A percentile compares a stretch with the other conserved stretches of the same genome.
phyloP scores from a whole-genome alignment of 2,797 vertebrate species.

The Pachyuromys duprasi region DNA sequence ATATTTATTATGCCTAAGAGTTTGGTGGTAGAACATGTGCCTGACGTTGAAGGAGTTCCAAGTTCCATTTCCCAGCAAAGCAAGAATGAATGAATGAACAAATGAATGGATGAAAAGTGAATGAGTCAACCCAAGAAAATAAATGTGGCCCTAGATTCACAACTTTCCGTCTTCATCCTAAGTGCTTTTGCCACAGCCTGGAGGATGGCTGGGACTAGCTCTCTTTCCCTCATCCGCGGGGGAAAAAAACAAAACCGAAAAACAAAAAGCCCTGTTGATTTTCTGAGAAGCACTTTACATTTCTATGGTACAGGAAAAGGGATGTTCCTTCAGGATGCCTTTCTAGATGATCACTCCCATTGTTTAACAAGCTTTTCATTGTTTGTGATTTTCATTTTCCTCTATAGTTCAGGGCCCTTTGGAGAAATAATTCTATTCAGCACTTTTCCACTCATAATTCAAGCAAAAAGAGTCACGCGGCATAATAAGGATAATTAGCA shows the following conservation, averaged over 20 bases:
- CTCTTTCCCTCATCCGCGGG: background rate
- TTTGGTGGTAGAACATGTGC: background rate
- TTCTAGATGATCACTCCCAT: conserved; percentile 85
- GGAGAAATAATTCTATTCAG: conserved; percentile 86
- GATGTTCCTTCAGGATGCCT: conserved; percentile 83
- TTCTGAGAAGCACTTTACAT: conserved; percentile 80
- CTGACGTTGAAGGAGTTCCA: too few relatives aligned
- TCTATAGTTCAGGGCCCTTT: conserved; percentile 86
- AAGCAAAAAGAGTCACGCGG: conserved; percentile 87
- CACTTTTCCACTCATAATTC: conserved; percentile 89
- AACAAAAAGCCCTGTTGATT: conserved; percentile 55
- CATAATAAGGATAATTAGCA: conserved; percentile 90
- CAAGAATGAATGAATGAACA: background rate
- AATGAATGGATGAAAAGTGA: background rate
- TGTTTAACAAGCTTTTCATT: conserved; percentile 87
- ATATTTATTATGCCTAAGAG: background rate
- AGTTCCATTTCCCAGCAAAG: background rate
- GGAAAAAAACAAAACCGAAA: background rate
- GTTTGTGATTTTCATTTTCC: conserved; percentile 87
- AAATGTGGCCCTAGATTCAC: background rate
- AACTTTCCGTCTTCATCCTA: conserved; percentile 16
- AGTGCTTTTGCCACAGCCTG: background rate
- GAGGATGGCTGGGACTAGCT: background rate
- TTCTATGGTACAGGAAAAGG: conserved; percentile 81
- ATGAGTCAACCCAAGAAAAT: background rate